Evolutionary conservation across 2,113 vertebrate genomes (phyloP), one percentile per base, ranked within the genome.

Genomic region (Mus pahari): DNA sequence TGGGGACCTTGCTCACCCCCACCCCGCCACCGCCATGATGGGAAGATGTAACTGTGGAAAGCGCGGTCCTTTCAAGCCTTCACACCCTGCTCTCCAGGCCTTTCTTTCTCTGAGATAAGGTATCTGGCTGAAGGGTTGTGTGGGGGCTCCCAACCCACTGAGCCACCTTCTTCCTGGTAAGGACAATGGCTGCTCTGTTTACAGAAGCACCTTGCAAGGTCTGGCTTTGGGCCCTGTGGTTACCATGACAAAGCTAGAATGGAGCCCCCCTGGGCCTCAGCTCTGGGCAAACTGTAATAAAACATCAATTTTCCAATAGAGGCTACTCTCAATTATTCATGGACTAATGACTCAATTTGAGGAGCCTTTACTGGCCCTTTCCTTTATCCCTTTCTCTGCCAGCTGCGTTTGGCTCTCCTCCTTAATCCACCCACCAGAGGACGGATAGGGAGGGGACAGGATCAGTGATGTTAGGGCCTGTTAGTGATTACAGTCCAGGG

Each of bases 261-360:
- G 33, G 20, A 92, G 64, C 9, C 60, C 96, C 95, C 95, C 53
- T 77, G 87, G 90, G 92, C 53, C 55, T n/a, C 28, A 13, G 36
- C 13, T 50, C 28, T 50, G 36, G 71, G 86, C 94, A 74, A 93
- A 71, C 10, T 50, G 53, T 78, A 50, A 74, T 60, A 70, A 81
- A 88, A 90, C 50, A 62, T 70, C 93, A 64, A 90, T 89, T 96
- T 97, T 50, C 60, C 78, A 86, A 70, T 36, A 50, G 70, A 92
- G 53, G 33, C 33, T 10, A 7, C 60, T 71, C 50, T 97, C 93
- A 88, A 50, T 96, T 96, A 96, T 97, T 97, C 93, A 95, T 84
- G 83, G 60, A 70, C 79, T 87, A 87, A 86, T 86, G 93, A 78
- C 74, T 92, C 81, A 31, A 6, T 94, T 39, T 53, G 75, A 68